phyloP scores from a whole-genome alignment of 2,888 invertebrate genomes.

The Phengaris arion region DNA sequence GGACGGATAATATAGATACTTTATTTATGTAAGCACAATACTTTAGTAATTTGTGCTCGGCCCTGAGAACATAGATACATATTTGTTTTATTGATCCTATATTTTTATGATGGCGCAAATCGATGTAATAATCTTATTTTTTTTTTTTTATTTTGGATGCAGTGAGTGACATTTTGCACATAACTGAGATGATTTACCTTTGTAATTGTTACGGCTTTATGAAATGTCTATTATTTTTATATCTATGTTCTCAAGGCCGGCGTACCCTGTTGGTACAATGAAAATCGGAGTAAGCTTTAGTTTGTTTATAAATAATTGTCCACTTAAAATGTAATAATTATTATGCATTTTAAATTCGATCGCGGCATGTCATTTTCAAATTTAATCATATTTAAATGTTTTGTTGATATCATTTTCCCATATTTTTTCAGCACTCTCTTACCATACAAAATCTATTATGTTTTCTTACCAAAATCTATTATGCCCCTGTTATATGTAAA shows the following conservation, averaged over 20 bases:
- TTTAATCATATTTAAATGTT: not conserved
- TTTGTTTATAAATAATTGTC: not conserved
- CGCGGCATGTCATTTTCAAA: not conserved
- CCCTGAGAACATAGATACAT: not conserved
- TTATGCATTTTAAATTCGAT: constrained; percentile 10
- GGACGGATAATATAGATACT: not conserved
- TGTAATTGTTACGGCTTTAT: not conserved
- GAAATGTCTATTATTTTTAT: not conserved
- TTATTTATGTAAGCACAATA: constrained; percentile 23
- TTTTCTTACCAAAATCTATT: not conserved
- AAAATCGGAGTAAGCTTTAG: constrained; percentile 13
- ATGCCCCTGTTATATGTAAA: no score
- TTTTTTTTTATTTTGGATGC: no score
- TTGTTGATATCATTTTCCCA: not conserved
- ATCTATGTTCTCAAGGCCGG: not conserved
- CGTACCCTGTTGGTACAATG: not conserved
- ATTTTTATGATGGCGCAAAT: not conserved
- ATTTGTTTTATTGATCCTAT: not conserved
- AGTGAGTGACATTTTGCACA: not conserved
- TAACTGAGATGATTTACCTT: not conserved
- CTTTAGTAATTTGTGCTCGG: not conserved
- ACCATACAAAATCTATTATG: not conserved
- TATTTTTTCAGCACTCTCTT: not conserved
- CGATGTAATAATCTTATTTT: not conserved
- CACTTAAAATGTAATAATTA: constrained; percentile 9